Percentiles rank a stretch among this genome's conserved stretches.
Conservation (phyloP, 2,888 invertebrate species). For the Callyntrura guangdongensis region DNA sequence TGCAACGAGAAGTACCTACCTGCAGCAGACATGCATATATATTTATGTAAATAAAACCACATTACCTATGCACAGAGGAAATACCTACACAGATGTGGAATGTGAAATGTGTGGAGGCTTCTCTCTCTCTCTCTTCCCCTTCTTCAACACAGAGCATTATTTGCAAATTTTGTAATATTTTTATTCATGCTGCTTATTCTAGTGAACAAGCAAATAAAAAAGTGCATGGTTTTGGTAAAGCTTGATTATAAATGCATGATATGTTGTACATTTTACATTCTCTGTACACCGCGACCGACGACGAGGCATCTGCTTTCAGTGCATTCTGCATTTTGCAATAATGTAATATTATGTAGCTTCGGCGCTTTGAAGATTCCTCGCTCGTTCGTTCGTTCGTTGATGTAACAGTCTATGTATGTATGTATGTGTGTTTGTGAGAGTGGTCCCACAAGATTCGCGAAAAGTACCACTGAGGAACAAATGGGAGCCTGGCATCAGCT, state of each 20-base stretch:
- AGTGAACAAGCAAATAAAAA: not conserved
- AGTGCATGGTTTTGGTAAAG: slow-evolving; percentile 26
- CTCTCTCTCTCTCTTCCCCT: not conserved
- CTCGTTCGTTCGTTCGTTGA: not conserved
- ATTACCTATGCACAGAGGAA: slow-evolving; percentile 6
- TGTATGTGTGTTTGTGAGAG: not conserved
- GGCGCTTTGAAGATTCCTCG: not conserved
- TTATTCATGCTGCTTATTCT: not conserved
- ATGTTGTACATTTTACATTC: not conserved
- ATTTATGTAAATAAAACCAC: not conserved
- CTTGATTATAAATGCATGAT: not conserved
- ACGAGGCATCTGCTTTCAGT: slow-evolving; percentile 18
- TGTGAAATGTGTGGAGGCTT: slow-evolving; percentile 40
- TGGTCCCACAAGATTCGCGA: not conserved
- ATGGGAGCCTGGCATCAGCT: slow-evolving; percentile 33
- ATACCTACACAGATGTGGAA: slow-evolving; percentile 3
- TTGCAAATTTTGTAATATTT: not conserved
- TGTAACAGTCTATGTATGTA: not conserved
- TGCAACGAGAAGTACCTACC: slow-evolving; percentile 36
- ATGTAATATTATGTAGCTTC: not conserved
- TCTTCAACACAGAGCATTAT: not conserved
- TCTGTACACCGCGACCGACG: not conserved
- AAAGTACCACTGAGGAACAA: slow-evolving; percentile 30
- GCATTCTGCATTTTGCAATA: slow-evolving; percentile 56
- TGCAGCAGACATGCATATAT: slow-evolving; percentile 11